Percentiles rank a stretch among this genome's conserved stretches.
phyloP scores from a whole-genome alignment of 2,797 vertebrate genomes.

The Peromyscus attwateri region DNA sequence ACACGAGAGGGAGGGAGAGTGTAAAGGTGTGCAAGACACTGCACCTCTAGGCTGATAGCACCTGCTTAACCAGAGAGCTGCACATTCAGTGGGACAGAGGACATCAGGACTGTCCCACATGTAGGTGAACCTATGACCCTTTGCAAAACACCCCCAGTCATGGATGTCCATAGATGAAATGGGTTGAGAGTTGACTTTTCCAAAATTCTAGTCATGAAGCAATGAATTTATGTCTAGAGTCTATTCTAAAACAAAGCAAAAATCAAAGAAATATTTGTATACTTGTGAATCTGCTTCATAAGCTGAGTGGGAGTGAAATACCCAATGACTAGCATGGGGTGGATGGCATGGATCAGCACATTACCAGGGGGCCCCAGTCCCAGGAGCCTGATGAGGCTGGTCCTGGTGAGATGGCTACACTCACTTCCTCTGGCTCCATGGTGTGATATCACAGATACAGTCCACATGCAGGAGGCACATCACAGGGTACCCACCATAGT shows the following conservation, averaged over 20 bases:
- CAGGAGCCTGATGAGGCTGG: slow-evolving; percentile 25
- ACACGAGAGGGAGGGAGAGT: neutral
- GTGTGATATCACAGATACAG: slow-evolving; percentile 43
- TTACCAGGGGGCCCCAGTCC: neutral
- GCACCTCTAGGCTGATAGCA: neutral
- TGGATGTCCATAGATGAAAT: neutral
- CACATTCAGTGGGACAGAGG: neutral
- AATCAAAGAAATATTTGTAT: neutral
- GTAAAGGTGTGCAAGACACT: neutral
- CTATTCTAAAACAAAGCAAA: neutral
- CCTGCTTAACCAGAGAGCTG: neutral
- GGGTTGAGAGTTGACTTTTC: neutral
- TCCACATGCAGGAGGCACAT: neutral
- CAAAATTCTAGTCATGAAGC: neutral
- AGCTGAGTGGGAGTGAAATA: neutral
- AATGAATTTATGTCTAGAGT: neutral
- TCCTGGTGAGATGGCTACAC: neutral
- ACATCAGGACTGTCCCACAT: neutral
- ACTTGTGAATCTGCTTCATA: neutral
- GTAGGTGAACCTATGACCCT: neutral
- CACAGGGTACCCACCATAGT: neutral
- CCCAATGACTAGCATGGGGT: accelerated
- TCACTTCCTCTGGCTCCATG: neutral
- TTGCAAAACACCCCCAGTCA: neutral
- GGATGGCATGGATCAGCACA: neutral